Evolutionary conservation across 2,888 invertebrate genomes (phyloP), one percentile per base, ranked within the genome.

Genomic region (Calameuta idolon): DNA sequence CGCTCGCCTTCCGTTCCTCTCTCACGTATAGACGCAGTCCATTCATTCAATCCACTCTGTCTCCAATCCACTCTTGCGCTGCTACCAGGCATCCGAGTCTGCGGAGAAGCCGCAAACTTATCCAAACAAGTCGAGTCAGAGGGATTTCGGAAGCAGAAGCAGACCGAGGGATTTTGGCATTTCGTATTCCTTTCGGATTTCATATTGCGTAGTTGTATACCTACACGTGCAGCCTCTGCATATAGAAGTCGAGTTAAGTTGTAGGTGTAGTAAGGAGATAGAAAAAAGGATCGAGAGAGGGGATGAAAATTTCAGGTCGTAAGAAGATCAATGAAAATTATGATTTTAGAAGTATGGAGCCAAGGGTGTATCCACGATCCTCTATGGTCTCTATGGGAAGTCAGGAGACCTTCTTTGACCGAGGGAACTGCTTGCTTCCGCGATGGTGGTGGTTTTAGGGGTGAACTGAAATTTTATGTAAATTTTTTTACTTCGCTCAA

Each of bases 51-150:
- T 79, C 77, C 69, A 78, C 79, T 80, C 77, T 73, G 80, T 71
- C 75, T 69, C 79, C 76, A 75, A 76, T 76, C 77, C 77, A 77
- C 69, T 71, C 76, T 69, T 73, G 79, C 77, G 23, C 55, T 23
- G 55, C 55, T 23, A 55, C 23, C 5, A 55, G 55, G 55, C 23
- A 55, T 9, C 15, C 23, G 5, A 55, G 55, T 55, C 23, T 55
- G 55, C 23, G 9, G 23, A 40, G 79, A 77, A 76, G 78, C 83
- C 82, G 83, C 84, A 82, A 84, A 80, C 82, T 82, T 83, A 82
- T 83, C 84, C 85, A 85, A 87, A 87, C 83, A 87, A 85, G 83
- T 84, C 78, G 76, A 75, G 34, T 75, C 55, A 75, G 71, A 75
- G 76, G 69, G 74, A 80, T 79, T 77, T 79, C 69, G 77, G 75